phyloP scores from a whole-genome alignment of 2,797 vertebrate genomes.

The Alfaro cultratus region DNA sequence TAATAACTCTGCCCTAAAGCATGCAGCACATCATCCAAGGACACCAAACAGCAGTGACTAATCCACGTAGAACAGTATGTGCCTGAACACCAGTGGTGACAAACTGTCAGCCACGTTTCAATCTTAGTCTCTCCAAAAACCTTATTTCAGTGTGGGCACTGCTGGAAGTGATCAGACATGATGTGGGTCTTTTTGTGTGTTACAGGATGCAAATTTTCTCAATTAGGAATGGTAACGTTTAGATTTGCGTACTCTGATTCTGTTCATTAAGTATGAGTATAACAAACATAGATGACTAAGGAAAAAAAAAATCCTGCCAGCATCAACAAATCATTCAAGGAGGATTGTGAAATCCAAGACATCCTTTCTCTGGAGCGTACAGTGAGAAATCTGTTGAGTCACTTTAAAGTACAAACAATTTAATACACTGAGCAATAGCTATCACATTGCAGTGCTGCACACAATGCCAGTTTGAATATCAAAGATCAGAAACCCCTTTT shows the following conservation, averaged over 20 bases:
- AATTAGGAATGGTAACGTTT: slow-evolving; percentile 1
- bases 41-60: background rate
- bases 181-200: background rate
- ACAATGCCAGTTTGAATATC: slow-evolving; percentile 16
- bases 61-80: background rate
- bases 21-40: background rate
- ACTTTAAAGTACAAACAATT: slow-evolving; percentile 9
- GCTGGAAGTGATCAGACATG: background rate
- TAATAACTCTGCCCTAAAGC: background rate
- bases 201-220: background rate
- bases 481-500: slow-evolving; percentile 1
- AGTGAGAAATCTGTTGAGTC: background rate
- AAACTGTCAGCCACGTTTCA: background rate
- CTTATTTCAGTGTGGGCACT: background rate
- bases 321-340: slow-evolving; percentile 7
- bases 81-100: background rate
- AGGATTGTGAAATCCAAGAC: slow-evolving; percentile 1
- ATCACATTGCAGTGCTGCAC: slow-evolving; percentile 22
- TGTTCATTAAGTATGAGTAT: background rate
- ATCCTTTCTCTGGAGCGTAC: background rate
- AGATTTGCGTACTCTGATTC: background rate
- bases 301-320: background rate
- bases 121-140: slow-evolving; percentile 10
- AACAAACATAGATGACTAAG: background rate
- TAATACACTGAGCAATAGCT: slow-evolving; percentile 4